Percentiles rank a stretch among this genome's conserved stretches.
phyloP scores from a whole-genome alignment of 2,113 vertebrate genomes.

The Caloenas nicobarica region DNA sequence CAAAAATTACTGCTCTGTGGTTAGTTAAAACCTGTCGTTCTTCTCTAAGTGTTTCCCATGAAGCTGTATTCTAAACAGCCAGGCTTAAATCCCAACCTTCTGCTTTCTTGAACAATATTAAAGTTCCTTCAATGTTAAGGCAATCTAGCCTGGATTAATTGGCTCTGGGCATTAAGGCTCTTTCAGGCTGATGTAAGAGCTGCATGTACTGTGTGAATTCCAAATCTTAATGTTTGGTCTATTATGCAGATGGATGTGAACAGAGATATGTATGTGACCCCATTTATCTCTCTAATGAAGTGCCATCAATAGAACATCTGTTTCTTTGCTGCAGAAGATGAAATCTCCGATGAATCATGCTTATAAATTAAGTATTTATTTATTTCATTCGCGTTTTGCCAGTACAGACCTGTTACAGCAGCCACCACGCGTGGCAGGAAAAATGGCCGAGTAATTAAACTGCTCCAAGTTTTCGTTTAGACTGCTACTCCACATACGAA shows the following conservation, averaged over 20 bases:
- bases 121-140: background rate
- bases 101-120: background rate
- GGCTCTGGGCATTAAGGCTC: background rate
- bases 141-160: background rate
- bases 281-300: conserved; percentile 72
- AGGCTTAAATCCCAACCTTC: background rate
- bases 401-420: conserved; percentile 29
- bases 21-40: background rate
- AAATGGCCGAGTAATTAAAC: background rate
- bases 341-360: conserved; percentile 65
- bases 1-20: background rate
- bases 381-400: conserved; percentile 58
- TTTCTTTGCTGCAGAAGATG: conserved; percentile 59
- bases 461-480: background rate
- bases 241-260: conserved; percentile 63
- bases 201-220: background rate
- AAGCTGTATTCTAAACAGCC: background rate
- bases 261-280: conserved; percentile 58
- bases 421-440: background rate
- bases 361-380: conserved; percentile 66
- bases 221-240: conserved; percentile 53
- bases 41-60: background rate
- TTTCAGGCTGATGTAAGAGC: conserved; percentile 20
- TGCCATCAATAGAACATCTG: conserved; percentile 70
- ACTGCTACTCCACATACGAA: background rate